These are phyloP conservation scores for Halocynthia aurantium DNA, from an alignment of 23 tunicate species.

Conservation along the genomic window DNA sequence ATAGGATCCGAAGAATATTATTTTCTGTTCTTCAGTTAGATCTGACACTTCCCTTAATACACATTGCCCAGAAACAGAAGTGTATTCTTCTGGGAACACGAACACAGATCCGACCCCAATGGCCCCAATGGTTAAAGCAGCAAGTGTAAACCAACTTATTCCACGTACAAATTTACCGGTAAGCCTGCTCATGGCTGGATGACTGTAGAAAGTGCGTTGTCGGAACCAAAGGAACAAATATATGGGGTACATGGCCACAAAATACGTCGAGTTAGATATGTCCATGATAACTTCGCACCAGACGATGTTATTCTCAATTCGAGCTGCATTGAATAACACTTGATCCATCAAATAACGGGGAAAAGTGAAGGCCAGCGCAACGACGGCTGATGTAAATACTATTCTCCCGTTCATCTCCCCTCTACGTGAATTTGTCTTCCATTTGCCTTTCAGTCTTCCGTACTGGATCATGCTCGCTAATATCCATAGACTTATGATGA, in stretches of 20 bases:
- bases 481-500: conserved; percentile 23
- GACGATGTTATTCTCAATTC: neutral
- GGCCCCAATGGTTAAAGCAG: conserved; percentile 10
- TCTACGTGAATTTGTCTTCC: conserved; percentile 7
- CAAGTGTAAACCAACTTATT: conserved; percentile 22
- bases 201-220: conserved; percentile 32
- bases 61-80: conserved; percentile 31
- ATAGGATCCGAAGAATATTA: conserved; percentile 1
- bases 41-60: neutral
- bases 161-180: conserved; percentile 3
- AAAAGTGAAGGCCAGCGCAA: conserved; percentile 21
- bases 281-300: conserved; percentile 47
- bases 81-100: conserved; percentile 29
- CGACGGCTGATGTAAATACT: conserved; percentile 35
- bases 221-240: conserved; percentile 60
- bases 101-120: conserved; percentile 33
- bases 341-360: conserved; percentile 18
- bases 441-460: conserved; percentile 44
- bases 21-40: no score
- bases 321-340: conserved; percentile 26
- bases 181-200: conserved; percentile 28
- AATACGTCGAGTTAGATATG: conserved; percentile 19
- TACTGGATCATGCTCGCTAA: conserved; percentile 25
- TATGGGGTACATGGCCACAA: conserved; percentile 11
- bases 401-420: conserved; percentile 22